phyloP scores from a whole-genome alignment of 2,113 vertebrate genomes.

The Upupa epops region DNA sequence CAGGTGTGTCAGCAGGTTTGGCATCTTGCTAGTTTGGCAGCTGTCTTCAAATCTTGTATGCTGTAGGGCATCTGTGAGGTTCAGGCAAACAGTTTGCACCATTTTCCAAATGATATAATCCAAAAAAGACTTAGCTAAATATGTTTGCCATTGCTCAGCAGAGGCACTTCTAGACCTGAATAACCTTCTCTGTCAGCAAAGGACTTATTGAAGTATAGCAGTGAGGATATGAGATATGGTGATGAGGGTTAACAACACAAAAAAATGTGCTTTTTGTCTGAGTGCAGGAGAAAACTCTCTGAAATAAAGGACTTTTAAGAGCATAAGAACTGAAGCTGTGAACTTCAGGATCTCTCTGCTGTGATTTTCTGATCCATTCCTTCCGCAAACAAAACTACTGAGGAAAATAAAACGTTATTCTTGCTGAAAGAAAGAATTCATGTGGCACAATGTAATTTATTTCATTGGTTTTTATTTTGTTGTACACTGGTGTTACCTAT shows the following conservation, averaged over 20 bases:
- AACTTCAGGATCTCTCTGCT: background rate
- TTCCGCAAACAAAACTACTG: background rate
- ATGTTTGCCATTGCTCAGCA: background rate
- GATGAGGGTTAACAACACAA: background rate
- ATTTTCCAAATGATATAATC: background rate
- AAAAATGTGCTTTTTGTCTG: background rate
- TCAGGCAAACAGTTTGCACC: background rate
- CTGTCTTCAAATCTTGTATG: background rate
- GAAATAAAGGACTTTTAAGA: background rate
- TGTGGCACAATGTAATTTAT: rapidly evolving
- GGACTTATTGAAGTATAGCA: background rate
- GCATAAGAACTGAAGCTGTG: background rate
- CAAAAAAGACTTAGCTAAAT: background rate
- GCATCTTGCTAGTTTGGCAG: background rate
- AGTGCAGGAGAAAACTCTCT: background rate
- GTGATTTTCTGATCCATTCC: background rate
- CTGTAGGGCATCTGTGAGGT: background rate
- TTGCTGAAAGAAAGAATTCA: background rate
- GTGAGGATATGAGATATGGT: background rate
- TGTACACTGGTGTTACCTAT: background rate
- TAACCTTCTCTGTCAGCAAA: conserved; percentile 9
- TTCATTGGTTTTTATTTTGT: background rate
- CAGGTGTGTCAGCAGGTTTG: background rate
- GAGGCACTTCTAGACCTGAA: background rate
- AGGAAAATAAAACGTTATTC: background rate